These are phyloP conservation scores for Megaleporinus macrocephalus DNA, from an alignment of 2,113 vertebrate genomes.

Conservation along the genomic window DNA sequence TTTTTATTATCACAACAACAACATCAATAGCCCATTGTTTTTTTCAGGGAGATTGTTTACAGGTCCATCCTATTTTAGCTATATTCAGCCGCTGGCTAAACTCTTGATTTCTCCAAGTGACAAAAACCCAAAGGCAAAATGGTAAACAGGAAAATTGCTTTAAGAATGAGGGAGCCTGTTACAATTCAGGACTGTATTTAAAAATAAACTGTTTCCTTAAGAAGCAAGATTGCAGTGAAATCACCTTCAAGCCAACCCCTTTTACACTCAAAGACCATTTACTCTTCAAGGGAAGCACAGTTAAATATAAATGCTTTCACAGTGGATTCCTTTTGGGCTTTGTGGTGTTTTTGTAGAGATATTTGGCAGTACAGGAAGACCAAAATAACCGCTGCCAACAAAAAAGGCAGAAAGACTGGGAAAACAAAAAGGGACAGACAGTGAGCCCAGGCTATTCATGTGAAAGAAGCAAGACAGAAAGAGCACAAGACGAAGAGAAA, in stretches of 20 bases:
- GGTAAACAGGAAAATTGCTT: slow-evolving; percentile 4
- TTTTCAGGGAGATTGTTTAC: neutral
- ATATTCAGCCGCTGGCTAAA: slow-evolving; percentile 23
- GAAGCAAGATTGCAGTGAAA: slow-evolving; percentile 13
- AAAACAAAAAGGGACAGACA: slow-evolving; percentile 22
- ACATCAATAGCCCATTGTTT: neutral
- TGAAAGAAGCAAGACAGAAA: neutral
- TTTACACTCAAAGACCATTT: neutral
- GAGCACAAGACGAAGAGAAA: neutral
- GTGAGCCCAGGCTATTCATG: slow-evolving; percentile 14
- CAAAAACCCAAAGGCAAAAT: slow-evolving; percentile 26
- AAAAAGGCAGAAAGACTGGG: neutral
- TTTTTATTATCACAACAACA: too few species aligned
- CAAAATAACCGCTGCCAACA: slow-evolving; percentile 35
- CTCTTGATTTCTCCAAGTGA: slow-evolving; percentile 21
- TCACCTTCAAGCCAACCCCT: neutral
- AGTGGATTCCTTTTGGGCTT: slow-evolving; percentile 13
- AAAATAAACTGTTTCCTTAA: neutral
- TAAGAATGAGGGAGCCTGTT: neutral
- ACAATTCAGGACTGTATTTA: neutral
- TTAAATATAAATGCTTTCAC: slow-evolving; percentile 25
- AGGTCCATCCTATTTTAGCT: slow-evolving; percentile 6
- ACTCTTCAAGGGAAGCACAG: neutral
- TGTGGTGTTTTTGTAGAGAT: slow-evolving; percentile 26
- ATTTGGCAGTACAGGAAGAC: slow-evolving; percentile 13